Evolutionary conservation across 2,888 invertebrate genomes (phyloP).

Genomic region (Phymatocera aterrima): DNA sequence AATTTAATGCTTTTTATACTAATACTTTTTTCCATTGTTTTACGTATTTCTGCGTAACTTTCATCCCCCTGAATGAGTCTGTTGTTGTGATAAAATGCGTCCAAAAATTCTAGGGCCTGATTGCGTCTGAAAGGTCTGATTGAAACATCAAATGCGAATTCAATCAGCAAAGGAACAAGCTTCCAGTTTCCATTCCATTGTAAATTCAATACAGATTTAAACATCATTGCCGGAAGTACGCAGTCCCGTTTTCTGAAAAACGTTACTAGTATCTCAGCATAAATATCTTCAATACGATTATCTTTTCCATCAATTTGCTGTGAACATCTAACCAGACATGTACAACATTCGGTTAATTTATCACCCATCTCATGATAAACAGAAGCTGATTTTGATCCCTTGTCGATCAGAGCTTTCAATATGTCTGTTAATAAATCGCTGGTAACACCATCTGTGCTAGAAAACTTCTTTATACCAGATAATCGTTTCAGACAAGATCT

Average conservation of each 20-base stretch:
- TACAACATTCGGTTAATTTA: constrained; percentile 80
- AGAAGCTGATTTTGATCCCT: constrained; percentile 80
- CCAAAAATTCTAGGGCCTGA: constrained; percentile 82
- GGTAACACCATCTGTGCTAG: constrained; percentile 77
- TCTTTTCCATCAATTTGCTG: constrained; percentile 74
- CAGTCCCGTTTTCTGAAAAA: constrained; percentile 82
- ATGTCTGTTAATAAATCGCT: constrained; percentile 77
- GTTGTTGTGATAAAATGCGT: constrained; percentile 80
- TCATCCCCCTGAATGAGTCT: constrained; percentile 75
- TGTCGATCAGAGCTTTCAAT: constrained; percentile 77
- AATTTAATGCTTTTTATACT: constrained; percentile 72
- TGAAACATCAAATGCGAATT: constrained; percentile 78
- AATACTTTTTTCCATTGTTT: constrained; percentile 75
- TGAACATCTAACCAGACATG: constrained; percentile 81
- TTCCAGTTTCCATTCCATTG: constrained; percentile 82
- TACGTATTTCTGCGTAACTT: constrained; percentile 69
- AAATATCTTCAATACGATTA: constrained; percentile 75
- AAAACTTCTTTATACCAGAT: constrained; percentile 79
- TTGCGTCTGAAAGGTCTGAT: constrained; percentile 82
- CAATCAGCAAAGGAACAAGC: constrained; percentile 78
- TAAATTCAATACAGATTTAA: constrained; percentile 80
- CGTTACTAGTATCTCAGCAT: constrained; percentile 77
- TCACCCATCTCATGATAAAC: constrained; percentile 82
- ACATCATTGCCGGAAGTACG: constrained; percentile 80
- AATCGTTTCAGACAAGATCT: constrained; percentile 80